Evolutionary conservation across 2,797 vertebrate species (phyloP).

Genomic region (Coluber constrictor): DNA sequence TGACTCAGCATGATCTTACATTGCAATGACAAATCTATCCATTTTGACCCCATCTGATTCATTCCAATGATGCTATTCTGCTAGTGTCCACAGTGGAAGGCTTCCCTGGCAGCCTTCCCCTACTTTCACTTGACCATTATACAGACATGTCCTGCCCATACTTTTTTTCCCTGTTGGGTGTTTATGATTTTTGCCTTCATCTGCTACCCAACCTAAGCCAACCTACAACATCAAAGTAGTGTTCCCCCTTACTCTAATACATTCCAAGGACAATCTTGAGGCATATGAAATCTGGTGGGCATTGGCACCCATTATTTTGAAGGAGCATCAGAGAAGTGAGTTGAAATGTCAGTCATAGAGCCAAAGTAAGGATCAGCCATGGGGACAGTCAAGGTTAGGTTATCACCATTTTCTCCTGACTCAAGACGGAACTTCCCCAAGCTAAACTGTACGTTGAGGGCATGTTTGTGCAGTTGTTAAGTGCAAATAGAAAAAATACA

Average conservation of each 20-base stretch:
- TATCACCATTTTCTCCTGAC: background rate
- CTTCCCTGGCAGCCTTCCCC: background rate
- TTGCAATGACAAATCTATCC: background rate
- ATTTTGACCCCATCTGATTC: background rate
- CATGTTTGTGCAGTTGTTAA: background rate
- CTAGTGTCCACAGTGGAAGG: background rate
- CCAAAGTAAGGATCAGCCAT: background rate
- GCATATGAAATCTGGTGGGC: background rate
- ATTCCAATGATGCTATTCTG: background rate
- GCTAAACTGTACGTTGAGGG: background rate
- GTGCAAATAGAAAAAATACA: background rate
- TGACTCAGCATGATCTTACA: background rate
- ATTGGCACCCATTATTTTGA: background rate
- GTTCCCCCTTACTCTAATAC: background rate
- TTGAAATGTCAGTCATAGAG: background rate
- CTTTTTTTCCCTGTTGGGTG: background rate
- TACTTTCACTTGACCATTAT: background rate
- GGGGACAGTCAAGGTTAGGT: background rate
- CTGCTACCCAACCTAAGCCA: background rate
- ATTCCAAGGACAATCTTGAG: background rate
- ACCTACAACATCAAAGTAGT: background rate
- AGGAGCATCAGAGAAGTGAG: background rate
- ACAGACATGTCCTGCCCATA: background rate
- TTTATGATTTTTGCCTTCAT: background rate
- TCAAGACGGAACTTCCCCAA: background rate